Conservation (phyloP, 2,113 vertebrate genomes). For the Anolis carolinensis region DNA sequence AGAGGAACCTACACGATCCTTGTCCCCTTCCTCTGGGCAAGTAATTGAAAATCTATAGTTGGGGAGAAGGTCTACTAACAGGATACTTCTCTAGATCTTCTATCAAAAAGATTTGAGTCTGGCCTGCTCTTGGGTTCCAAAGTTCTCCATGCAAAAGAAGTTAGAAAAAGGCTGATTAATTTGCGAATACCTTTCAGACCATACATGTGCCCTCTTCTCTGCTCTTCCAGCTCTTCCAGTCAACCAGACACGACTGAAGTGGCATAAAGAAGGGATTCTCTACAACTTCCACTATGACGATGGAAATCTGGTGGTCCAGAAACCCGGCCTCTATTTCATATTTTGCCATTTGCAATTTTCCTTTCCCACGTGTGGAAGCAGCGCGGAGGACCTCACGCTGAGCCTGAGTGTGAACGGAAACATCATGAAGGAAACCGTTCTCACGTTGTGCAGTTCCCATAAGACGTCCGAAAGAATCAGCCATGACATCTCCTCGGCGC, state of each 20-base stretch:
- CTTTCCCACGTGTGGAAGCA: slow-evolving; percentile 59
- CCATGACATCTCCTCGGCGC: slow-evolving; percentile 66
- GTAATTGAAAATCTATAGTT: no score
- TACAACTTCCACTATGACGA: slow-evolving; percentile 49
- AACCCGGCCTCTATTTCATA: slow-evolving; percentile 74
- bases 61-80: no score
- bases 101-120: not conserved
- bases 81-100: not conserved
- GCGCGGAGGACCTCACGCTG: slow-evolving; percentile 62
- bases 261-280: slow-evolving; percentile 64
- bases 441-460: slow-evolving; percentile 63
- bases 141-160: not conserved
- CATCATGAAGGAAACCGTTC: slow-evolving; percentile 52
- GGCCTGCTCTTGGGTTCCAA: not conserved
- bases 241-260: slow-evolving; percentile 67
- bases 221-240: slow-evolving; percentile 60
- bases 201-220: not conserved
- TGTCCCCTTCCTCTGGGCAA: no score
- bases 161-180: not conserved
- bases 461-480: slow-evolving; percentile 44
- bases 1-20: no score
- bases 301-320: slow-evolving; percentile 63
- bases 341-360: slow-evolving; percentile 75
- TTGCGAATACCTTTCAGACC: not conserved
- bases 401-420: slow-evolving; percentile 65